These are phyloP conservation scores for Pyrgus malvae DNA, from an alignment of 2,888 invertebrate species.

Conservation along the genomic window DNA sequence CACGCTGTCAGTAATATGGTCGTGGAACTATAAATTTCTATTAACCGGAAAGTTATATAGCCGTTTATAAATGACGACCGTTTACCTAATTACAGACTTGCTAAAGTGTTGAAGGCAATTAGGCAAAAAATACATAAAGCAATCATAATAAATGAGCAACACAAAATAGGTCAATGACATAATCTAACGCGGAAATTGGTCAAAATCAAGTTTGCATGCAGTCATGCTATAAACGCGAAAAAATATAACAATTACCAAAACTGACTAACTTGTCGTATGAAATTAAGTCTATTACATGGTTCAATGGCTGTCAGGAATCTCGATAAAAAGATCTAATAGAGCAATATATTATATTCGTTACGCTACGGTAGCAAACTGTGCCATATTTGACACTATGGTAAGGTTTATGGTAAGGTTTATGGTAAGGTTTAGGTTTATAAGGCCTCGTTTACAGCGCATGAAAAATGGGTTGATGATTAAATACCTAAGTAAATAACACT, in stretches of 20 bases:
- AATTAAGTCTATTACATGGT: slow-evolving; percentile 15
- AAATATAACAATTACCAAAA: not conserved
- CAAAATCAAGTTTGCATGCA: slow-evolving; percentile 1
- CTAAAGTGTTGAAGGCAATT: not conserved
- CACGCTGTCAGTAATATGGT: too few species aligned
- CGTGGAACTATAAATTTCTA: too few species aligned
- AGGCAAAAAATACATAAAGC: not conserved
- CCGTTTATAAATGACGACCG: too few species aligned
- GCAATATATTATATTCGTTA: slow-evolving; percentile 3
- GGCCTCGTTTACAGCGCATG: too few species aligned
- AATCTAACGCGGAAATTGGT: slow-evolving; percentile 5
- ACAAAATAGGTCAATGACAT: not conserved
- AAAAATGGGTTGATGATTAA: too few species aligned
- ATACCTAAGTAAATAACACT: too few species aligned
- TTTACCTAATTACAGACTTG: not conserved
- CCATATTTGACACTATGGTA: slow-evolving; percentile 1
- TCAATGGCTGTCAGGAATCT: slow-evolving; percentile 7
- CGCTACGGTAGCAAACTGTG: slow-evolving; percentile 3
- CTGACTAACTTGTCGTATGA: slow-evolving; percentile 2
- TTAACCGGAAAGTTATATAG: too few species aligned
- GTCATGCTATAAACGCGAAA: not conserved
- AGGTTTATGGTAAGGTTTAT: slow-evolving; percentile 8
- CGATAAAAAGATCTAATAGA: slow-evolving; percentile 11
- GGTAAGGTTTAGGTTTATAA: too few species aligned
- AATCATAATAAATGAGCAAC: not conserved